Percentiles rank a stretch among this genome's conserved stretches.
These are phyloP conservation scores for Oxystoma pomonae DNA, from an alignment of 2,888 invertebrate genomes.

Conservation along the genomic window DNA sequence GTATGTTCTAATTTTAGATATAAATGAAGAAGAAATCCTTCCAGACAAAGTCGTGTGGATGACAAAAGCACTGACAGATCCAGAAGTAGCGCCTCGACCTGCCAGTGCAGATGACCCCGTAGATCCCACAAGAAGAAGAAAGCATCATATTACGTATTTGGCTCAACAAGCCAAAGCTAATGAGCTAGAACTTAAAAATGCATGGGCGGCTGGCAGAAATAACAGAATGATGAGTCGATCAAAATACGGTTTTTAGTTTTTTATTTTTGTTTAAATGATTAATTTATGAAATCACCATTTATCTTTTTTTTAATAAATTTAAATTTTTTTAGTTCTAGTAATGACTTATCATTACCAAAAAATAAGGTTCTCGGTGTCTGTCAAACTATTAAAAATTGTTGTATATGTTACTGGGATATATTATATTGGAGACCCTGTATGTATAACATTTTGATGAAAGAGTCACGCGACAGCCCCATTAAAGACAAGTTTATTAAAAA, in stretches of 20 bases:
- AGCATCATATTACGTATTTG: slow-evolving; percentile 95
- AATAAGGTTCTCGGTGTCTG: too few species aligned
- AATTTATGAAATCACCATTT: too few species aligned
- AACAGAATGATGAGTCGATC: slow-evolving; percentile 85
- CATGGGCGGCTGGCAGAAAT: slow-evolving; percentile 87
- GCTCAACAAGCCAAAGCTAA: slow-evolving; percentile 93
- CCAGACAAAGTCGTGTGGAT: slow-evolving; percentile 79
- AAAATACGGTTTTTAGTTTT: slow-evolving; percentile 86
- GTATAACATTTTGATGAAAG: too few species aligned
- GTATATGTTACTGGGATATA: too few species aligned
- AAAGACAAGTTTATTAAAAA: too few species aligned
- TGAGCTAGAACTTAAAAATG: slow-evolving; percentile 88
- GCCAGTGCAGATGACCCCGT: slow-evolving; percentile 51
- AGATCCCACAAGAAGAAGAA: slow-evolving; percentile 58
- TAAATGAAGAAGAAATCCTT: slow-evolving; percentile 69
- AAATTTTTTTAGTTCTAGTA: too few species aligned
- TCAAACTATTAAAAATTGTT: too few species aligned
- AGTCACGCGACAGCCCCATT: too few species aligned
- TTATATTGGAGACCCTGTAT: too few species aligned
- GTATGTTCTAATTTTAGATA: slow-evolving; percentile 50
- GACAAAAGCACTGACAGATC: slow-evolving; percentile 73
- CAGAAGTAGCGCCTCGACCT: slow-evolving; percentile 52
- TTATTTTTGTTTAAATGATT: too few species aligned
- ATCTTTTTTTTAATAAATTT: too few species aligned
- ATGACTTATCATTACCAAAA: too few species aligned